A percentile compares a stretch with the other conserved stretches of the same genome.
These are phyloP conservation scores for Norana najaformis DNA, from an alignment of 2,888 invertebrate species.

Conservation along the genomic window DNA sequence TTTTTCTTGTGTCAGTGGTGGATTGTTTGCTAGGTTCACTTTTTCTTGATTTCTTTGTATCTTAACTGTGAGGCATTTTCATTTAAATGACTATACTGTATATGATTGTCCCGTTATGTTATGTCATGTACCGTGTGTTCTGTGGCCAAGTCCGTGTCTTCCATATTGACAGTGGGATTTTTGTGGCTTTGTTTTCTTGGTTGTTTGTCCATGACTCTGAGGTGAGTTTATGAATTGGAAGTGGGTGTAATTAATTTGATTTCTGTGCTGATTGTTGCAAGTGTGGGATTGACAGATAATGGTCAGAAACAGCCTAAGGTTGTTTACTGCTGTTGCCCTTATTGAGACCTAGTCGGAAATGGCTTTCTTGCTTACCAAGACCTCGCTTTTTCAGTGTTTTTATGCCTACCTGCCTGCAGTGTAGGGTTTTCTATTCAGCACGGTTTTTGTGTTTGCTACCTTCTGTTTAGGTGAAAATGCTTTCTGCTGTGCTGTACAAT, in stretches of 20 bases:
- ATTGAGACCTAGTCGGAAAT: not conserved
- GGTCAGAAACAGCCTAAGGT: not conserved
- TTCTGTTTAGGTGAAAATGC: not conserved
- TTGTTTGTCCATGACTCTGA: not conserved
- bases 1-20: not conserved
- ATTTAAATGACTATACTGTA: not conserved
- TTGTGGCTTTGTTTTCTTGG: not conserved
- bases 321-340: not conserved
- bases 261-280: not conserved
- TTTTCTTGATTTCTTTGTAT: not conserved
- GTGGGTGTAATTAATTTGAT: not conserved
- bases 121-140: not conserved
- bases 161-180: not conserved
- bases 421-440: not conserved
- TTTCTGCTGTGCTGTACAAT: not conserved
- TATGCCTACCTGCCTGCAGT: not conserved
- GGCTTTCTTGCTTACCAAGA: slow-evolving; percentile 1
- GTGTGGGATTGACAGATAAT: not conserved
- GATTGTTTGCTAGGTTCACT: not conserved
- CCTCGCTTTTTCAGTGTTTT: not conserved
- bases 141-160: not conserved
- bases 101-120: not conserved
- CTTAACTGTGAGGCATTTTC: not conserved
- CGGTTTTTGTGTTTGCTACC: not conserved
- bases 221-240: not conserved